phyloP scores from a whole-genome alignment of 1,140 invertebrate species.

The Drosophila orosa region DNA sequence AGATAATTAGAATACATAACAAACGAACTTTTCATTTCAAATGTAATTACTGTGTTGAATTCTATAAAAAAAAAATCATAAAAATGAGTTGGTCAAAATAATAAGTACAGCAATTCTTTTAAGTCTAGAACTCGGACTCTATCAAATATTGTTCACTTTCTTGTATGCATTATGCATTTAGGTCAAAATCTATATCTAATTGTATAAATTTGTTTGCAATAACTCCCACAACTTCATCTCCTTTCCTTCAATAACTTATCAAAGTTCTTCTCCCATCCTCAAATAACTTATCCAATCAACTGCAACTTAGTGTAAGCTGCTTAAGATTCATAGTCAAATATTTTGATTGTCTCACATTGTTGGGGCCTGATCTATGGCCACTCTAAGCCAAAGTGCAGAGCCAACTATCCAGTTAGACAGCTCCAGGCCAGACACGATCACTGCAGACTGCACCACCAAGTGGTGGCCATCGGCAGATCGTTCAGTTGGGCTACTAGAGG shows the following conservation, averaged over 20 bases:
- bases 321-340: constrained; percentile 5
- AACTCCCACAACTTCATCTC: background rate
- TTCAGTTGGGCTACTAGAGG: constrained; percentile 20
- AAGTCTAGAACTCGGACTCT: no score
- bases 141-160: no score
- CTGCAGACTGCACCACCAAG: constrained; percentile 33
- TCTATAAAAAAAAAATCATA: no score
- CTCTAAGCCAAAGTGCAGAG: constrained; percentile 7
- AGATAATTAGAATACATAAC: no score
- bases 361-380: background rate
- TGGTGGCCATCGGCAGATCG: constrained; percentile 25
- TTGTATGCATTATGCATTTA: background rate
- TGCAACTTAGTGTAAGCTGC: background rate
- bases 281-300: background rate
- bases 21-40: no score
- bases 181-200: background rate
- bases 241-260: background rate
- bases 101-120: no score
- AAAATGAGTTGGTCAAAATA: no score
- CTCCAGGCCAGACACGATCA: constrained; percentile 44
- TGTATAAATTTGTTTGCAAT: background rate
- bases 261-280: background rate
- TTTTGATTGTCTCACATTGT: constrained; percentile 20
- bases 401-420: constrained; percentile 46
- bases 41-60: no score